phyloP scores from a whole-genome alignment of 1,140 invertebrate genomes.

The Asobara japonica region DNA sequence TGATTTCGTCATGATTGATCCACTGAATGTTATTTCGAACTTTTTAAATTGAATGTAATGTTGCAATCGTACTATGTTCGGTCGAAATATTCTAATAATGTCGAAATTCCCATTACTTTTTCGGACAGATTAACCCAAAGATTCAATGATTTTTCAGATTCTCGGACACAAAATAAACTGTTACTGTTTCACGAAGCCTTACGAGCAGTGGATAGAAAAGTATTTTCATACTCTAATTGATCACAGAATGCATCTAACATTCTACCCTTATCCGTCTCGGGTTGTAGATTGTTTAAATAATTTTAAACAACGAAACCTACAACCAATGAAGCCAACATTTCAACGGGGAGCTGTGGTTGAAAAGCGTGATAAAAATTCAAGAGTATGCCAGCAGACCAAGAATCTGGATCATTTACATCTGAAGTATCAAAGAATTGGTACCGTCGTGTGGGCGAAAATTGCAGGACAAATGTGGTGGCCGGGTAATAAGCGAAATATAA shows the following conservation, averaged over 20 bases:
- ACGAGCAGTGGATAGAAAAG: constrained; percentile 49
- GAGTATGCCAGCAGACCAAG: constrained; percentile 37
- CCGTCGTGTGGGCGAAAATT: constrained; percentile 58
- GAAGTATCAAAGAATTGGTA: constrained; percentile 52
- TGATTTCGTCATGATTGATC: too few relatives aligned
- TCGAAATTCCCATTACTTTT: too few relatives aligned
- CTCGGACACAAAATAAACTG: constrained; percentile 37
- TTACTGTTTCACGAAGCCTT: constrained; percentile 49
- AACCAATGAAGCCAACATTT: constrained; percentile 43
- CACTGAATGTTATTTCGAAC: too few relatives aligned
- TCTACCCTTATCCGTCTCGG: constrained; percentile 49
- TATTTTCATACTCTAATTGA: constrained; percentile 37
- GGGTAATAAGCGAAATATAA: constrained; percentile 41
- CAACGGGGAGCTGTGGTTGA: constrained; percentile 29
- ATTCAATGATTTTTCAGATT: constrained; percentile 39
- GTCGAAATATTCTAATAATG: too few relatives aligned
- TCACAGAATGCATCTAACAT: constrained; percentile 42
- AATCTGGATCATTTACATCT: constrained; percentile 45
- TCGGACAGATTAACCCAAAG: too few relatives aligned
- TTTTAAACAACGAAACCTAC: constrained; percentile 44
- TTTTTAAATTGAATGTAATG: too few relatives aligned
- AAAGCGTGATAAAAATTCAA: constrained; percentile 33
- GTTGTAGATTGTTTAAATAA: constrained; percentile 44
- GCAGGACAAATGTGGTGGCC: constrained; percentile 59
- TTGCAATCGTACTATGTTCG: too few relatives aligned